Evolutionary conservation across 2,113 vertebrate genomes (phyloP).

Genomic region (Upupa epops): DNA sequence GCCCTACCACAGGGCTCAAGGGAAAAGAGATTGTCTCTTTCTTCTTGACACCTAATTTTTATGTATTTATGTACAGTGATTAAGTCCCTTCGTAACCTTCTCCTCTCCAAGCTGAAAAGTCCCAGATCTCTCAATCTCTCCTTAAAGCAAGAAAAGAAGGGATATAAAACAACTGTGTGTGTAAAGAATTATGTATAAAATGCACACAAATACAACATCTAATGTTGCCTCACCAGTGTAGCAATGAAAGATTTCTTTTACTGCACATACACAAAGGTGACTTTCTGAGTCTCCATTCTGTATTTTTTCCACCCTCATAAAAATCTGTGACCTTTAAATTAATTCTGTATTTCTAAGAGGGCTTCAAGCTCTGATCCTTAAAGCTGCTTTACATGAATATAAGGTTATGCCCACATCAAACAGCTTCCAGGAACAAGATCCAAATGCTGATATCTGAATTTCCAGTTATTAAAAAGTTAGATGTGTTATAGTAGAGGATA

Average conservation of each 20-base stretch:
- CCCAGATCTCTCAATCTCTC: too few relatives aligned
- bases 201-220: neutral
- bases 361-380: neutral
- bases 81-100: too few relatives aligned
- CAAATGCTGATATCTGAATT: constrained; percentile 11
- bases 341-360: neutral
- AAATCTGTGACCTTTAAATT: neutral
- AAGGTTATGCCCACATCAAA: neutral
- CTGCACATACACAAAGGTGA: neutral
- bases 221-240: neutral
- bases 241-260: neutral
- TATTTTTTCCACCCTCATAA: neutral
- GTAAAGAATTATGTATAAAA: neutral
- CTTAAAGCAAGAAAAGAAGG: too few relatives aligned
- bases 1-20: too few relatives aligned
- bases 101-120: too few relatives aligned
- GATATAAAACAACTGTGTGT: neutral
- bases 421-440: neutral
- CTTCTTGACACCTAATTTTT: too few relatives aligned
- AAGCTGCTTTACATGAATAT: neutral
- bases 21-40: too few relatives aligned
- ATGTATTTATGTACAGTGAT: too few relatives aligned
- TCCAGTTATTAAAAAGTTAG: constrained; percentile 11
- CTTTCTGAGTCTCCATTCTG: neutral
- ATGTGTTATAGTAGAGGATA: neutral